These are phyloP conservation scores for Myopa testacea DNA, from an alignment of 2,888 invertebrate genomes.

Conservation along the genomic window DNA sequence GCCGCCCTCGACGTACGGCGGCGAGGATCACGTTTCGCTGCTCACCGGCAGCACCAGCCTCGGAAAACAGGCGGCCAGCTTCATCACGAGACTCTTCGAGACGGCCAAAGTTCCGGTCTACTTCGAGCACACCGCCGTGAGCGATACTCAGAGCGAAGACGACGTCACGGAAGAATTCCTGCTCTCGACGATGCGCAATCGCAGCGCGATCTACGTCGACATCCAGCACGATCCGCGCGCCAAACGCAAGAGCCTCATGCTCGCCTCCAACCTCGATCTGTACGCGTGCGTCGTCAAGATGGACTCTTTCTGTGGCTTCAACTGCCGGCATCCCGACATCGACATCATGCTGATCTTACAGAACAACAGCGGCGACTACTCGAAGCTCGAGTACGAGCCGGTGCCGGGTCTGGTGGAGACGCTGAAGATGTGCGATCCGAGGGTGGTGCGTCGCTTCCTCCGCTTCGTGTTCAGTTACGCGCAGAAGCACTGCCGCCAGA, in stretches of 20 bases:
- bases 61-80: conserved; percentile 54
- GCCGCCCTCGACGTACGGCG: conserved; percentile 56
- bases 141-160: conserved; percentile 29
- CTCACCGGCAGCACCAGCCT: conserved; percentile 53
- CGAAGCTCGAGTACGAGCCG: conserved; percentile 60
- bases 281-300: conserved; percentile 52
- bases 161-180: conserved; percentile 48
- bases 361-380: conserved; percentile 58
- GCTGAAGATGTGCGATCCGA: conserved; percentile 51
- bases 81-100: conserved; percentile 52
- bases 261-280: conserved; percentile 55
- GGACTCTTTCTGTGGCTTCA: conserved; percentile 56
- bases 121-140: conserved; percentile 51
- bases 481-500: conserved; percentile 45
- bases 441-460: conserved; percentile 49
- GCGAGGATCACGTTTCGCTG: conserved; percentile 54
- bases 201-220: conserved; percentile 56
- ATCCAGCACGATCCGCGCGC: conserved; percentile 48
- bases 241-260: conserved; percentile 51
- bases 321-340: conserved; percentile 50
- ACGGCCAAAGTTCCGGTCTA: conserved; percentile 56
- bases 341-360: conserved; percentile 57
- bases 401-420: conserved; percentile 61
- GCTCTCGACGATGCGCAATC: conserved; percentile 57
- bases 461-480: conserved; percentile 53